These are phyloP conservation scores for Drosophila erecta DNA, from an alignment of 1,140 invertebrate species.

Conservation along the genomic window DNA sequence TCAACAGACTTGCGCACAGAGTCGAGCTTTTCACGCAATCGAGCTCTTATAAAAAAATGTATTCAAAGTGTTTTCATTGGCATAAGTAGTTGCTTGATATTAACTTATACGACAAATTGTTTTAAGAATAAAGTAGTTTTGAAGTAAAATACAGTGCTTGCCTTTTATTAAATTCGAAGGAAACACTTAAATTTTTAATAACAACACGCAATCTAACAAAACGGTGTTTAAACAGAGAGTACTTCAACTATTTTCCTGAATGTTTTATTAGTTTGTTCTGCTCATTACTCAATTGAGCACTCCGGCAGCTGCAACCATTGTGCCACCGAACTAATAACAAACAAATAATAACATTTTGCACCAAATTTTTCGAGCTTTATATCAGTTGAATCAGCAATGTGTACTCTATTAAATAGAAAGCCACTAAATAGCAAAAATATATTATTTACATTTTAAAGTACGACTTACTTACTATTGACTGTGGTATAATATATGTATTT, in stretches of 20 bases:
- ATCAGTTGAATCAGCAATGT: not conserved
- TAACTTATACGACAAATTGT: conserved; percentile 32
- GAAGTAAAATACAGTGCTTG: not conserved
- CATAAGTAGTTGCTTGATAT: conserved; percentile 37
- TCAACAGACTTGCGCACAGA: conserved; percentile 40
- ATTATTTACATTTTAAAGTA: not conserved
- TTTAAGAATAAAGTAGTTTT: conserved; percentile 11
- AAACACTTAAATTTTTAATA: not conserved
- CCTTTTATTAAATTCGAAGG: conserved; percentile 12
- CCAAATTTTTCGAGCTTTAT: not conserved
- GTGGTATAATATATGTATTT: not conserved
- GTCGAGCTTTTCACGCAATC: conserved; percentile 39
- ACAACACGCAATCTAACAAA: not conserved
- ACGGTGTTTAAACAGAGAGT: no score
- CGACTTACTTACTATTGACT: not conserved
- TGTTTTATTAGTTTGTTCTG: not conserved
- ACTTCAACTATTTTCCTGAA: not conserved
- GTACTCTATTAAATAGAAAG: not conserved
- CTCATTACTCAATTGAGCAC: not conserved
- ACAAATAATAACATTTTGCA: no score
- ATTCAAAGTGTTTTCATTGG: conserved; percentile 50
- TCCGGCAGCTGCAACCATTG: not conserved
- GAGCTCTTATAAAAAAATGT: conserved; percentile 52
- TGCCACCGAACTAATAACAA: no score
- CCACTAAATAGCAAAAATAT: not conserved